These are phyloP conservation scores for Caenorhabditis plicata DNA, from an alignment of 2,888 invertebrate genomes.

Conservation along the genomic window DNA sequence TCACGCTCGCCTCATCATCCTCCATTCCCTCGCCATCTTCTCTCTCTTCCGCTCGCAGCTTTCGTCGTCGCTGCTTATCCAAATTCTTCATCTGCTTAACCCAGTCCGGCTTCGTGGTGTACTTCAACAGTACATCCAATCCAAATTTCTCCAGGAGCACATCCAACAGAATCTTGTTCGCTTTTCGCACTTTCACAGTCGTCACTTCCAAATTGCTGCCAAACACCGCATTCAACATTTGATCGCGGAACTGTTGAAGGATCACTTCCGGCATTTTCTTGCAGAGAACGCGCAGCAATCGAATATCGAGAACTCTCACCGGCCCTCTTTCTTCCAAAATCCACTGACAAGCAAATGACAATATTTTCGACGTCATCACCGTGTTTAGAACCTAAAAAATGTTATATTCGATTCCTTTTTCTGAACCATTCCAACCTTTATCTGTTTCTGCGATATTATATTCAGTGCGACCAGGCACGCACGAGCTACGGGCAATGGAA, in stretches of 20 bases:
- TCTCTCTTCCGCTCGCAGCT: constrained; percentile 29
- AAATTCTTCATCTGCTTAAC: constrained; percentile 56
- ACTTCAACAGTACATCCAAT: constrained; percentile 44
- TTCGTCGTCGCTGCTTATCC: constrained; percentile 47
- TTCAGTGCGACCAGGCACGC: constrained; percentile 56
- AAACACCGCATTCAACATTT: constrained; percentile 54
- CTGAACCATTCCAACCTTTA: constrained; percentile 22
- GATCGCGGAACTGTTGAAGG: constrained; percentile 57
- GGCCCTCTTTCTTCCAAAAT: constrained; percentile 50
- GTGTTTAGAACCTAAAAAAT: constrained; percentile 35
- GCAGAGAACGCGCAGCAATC: constrained; percentile 55
- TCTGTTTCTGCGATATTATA: constrained; percentile 58
- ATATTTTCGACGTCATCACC: constrained; percentile 39
- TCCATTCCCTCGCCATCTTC: constrained; percentile 36
- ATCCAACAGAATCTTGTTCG: constrained; percentile 58
- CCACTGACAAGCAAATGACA: constrained; percentile 47
- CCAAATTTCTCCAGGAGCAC: constrained; percentile 59
- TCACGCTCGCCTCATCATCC: constrained; percentile 37
- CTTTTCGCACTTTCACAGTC: constrained; percentile 51
- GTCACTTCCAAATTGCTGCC: constrained; percentile 49
- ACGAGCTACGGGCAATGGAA: constrained; percentile 40
- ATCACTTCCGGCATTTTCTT: constrained; percentile 56
- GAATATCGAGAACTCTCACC: constrained; percentile 53
- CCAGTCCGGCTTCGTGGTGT: constrained; percentile 51
- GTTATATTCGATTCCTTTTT: neutral